Conservation (phyloP, 1,140 invertebrate genomes). For the Phenacoccus solenopsis region DNA sequence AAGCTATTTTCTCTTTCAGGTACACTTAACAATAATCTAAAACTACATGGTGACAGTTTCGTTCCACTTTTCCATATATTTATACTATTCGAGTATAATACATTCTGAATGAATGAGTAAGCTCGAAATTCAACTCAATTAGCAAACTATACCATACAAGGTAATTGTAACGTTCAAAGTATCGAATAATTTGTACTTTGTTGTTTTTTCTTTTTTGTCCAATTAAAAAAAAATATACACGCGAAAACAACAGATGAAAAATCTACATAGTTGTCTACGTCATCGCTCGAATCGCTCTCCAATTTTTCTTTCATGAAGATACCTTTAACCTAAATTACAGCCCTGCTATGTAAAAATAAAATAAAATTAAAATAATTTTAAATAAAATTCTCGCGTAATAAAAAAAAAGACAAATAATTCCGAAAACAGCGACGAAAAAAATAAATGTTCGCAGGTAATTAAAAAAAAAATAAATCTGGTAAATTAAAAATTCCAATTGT, state of each 20-base stretch:
- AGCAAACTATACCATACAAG: background rate
- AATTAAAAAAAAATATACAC: background rate
- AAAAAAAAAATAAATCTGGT: too few species aligned
- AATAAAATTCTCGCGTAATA: background rate
- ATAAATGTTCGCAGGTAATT: too few species aligned
- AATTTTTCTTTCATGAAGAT: background rate
- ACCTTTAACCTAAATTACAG: background rate
- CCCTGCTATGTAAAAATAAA: background rate
- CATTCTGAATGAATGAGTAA: background rate
- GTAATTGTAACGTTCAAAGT: background rate
- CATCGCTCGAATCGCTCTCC: background rate
- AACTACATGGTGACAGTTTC: background rate
- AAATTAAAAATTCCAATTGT: too few species aligned
- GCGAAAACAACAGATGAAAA: background rate
- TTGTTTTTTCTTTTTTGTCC: background rate
- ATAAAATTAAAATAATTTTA: background rate
- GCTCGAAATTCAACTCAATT: background rate
- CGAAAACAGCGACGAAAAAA: too few species aligned
- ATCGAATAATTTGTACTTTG: background rate
- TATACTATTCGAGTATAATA: background rate
- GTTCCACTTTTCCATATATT: background rate
- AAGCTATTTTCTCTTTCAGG: background rate
- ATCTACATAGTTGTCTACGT: background rate
- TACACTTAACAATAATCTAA: background rate
- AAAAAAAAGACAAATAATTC: too few species aligned